Evolutionary conservation across 2,113 vertebrate species (phyloP).

Genomic region (Misgurnus mizolepis): DNA sequence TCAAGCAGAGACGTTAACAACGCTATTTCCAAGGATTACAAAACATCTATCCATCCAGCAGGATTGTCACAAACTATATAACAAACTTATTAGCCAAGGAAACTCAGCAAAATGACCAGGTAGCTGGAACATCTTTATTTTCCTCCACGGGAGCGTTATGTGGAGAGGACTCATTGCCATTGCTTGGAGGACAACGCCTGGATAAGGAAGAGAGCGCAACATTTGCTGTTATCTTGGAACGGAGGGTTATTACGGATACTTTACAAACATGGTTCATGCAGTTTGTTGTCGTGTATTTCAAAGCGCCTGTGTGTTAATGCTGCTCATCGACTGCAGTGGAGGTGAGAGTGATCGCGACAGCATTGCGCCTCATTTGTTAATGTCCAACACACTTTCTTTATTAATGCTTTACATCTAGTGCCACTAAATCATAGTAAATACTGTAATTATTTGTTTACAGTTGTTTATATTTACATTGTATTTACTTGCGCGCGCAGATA

Average conservation of each 20-base stretch:
- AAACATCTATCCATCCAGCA: neutral
- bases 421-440: too few relatives aligned
- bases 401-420: neutral
- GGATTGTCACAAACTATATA: neutral
- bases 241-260: neutral
- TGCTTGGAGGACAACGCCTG: slow-evolving; percentile 42
- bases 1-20: neutral
- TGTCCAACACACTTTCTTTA: neutral
- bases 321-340: slow-evolving; percentile 43
- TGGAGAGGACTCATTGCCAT: slow-evolving; percentile 23
- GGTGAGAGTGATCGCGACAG: slow-evolving; percentile 36
- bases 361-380: neutral
- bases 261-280: slow-evolving; percentile 39
- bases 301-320: slow-evolving; percentile 7
- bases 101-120: slow-evolving; percentile 1
- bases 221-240: neutral
- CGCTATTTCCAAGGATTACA: neutral
- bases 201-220: slow-evolving; percentile 21
- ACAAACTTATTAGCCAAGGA: neutral
- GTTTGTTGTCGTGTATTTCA: neutral
- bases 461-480: too few relatives aligned
- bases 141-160: slow-evolving; percentile 23
- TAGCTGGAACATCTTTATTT: slow-evolving; percentile 4
- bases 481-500: neutral
- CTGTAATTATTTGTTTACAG: neutral